Conservation (phyloP, 2,113 vertebrate species). For the Elephas maximus region DNA sequence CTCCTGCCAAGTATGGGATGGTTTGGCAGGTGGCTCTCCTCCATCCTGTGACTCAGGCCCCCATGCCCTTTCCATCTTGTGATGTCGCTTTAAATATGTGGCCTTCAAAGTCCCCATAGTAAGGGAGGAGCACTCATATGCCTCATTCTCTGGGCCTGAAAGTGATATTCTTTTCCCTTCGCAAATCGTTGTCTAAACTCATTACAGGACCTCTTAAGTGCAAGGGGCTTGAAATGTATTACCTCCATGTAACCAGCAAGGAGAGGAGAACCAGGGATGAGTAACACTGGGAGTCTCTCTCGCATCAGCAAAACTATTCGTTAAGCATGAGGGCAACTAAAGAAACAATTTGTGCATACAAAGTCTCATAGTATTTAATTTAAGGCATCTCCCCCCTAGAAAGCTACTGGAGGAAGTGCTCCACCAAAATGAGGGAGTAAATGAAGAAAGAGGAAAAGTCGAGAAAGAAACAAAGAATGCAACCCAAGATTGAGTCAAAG, state of each 20-base stretch:
- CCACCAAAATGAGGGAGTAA: not conserved
- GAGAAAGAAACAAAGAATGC: not conserved
- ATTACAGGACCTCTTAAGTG: not conserved
- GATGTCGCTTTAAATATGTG: not conserved
- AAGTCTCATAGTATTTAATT: not conserved
- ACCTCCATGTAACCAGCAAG: not conserved
- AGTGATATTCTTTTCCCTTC: not conserved
- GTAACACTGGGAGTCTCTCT: not conserved
- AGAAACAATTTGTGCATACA: not conserved
- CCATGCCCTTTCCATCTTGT: not conserved
- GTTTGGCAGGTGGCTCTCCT: not conserved
- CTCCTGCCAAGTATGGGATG: not conserved
- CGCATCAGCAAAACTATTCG: not conserved
- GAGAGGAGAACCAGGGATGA: not conserved
- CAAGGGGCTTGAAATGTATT: not conserved
- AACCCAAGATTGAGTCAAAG: not conserved
- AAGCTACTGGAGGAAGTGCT: not conserved
- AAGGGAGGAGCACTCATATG: not conserved
- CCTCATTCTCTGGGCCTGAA: not conserved
- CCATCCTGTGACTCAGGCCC: not conserved
- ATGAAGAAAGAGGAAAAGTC: not conserved
- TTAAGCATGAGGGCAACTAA: not conserved
- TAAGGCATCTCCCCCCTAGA: not conserved
- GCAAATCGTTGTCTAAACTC: not conserved
- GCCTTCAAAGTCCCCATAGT: not conserved